Percentiles rank a stretch among this genome's conserved stretches.
Conservation (phyloP, 2,797 vertebrate genomes). For the Lutjanus campechanus region DNA sequence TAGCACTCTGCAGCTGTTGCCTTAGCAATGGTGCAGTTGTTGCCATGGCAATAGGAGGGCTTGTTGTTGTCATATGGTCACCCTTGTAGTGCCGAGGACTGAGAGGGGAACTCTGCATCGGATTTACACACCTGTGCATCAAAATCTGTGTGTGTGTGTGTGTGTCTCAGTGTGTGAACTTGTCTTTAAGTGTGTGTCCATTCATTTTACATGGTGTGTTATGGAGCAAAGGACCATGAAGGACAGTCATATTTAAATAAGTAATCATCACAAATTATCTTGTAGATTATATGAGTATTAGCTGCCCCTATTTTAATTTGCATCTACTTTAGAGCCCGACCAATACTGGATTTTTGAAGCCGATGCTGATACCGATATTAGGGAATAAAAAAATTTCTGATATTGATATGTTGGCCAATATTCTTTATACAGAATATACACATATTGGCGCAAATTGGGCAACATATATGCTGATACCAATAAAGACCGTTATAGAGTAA, state of each 20-base stretch:
- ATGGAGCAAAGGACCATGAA: conserved; percentile 30
- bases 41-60: conserved; percentile 83
- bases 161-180: not conserved
- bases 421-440: too few relatives aligned
- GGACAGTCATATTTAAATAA: conserved; percentile 29
- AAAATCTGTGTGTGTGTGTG: conserved; percentile 12
- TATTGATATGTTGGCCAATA: too few relatives aligned
- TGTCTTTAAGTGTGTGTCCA: conserved; percentile 17
- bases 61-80: conserved; percentile 83
- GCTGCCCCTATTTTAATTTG: not conserved
- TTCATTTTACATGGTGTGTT: conserved; percentile 23
- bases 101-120: conserved; percentile 49
- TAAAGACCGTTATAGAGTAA: too few relatives aligned
- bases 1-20: conserved; percentile 86
- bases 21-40: conserved; percentile 88
- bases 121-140: conserved; percentile 49
- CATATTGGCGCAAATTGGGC: too few relatives aligned
- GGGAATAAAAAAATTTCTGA: too few relatives aligned
- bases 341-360: too few relatives aligned
- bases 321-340: too few relatives aligned
- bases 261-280: conserved; percentile 21
- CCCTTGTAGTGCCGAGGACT: conserved; percentile 47
- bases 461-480: too few relatives aligned
- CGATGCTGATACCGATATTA: too few relatives aligned
- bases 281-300: conserved; percentile 5